Percentiles rank a stretch among this genome's conserved stretches.
These are phyloP conservation scores for roundworm (Caenorhabditis elegans) DNA, from an alignment of 1,140 invertebrate species.

Conservation along the genomic window WBcel235 BX284602.5:4460001-4460500, in stretches of 20 bases:
- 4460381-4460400: neutral
- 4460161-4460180: neutral
- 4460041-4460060: too few relatives aligned
- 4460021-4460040: too few relatives aligned
- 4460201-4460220: neutral
- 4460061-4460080: too few relatives aligned
- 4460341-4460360: neutral
- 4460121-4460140: too few relatives aligned
- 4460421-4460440: neutral
- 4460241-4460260: neutral
- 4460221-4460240: neutral
- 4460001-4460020: too few relatives aligned
- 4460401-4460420: neutral
- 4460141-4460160: neutral
- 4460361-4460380: neutral
- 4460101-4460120: too few relatives aligned
- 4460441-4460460: neutral
- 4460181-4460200: neutral
- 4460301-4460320: too few relatives aligned
- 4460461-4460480: neutral
- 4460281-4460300: too few relatives aligned
- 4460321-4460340: neutral
- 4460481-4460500: neutral
- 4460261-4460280: too few relatives aligned
- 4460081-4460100: too few relatives aligned